phyloP scores from a whole-genome alignment of 2,888 invertebrate species.

The Cybosia mesomella region DNA sequence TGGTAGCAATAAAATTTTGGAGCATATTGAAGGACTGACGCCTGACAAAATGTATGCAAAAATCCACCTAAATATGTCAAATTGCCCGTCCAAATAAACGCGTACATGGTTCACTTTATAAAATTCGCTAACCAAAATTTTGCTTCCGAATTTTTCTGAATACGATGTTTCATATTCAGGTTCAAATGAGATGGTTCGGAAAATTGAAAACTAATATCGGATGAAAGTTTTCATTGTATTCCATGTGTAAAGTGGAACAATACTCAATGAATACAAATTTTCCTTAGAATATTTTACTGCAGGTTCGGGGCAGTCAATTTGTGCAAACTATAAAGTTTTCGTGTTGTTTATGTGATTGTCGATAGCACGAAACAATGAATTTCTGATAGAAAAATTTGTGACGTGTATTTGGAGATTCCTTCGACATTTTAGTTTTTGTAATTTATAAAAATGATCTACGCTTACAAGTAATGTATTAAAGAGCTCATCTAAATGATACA shows the following conservation, averaged over 20 bases:
- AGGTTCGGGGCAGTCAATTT: conserved; percentile 21
- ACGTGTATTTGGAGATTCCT: not conserved
- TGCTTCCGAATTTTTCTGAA: conserved; percentile 15
- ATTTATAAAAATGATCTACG: no score
- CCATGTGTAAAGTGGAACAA: conserved; percentile 50
- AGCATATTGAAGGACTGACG: not conserved
- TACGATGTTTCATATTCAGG: conserved; percentile 46
- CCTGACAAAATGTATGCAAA: conserved; percentile 1
- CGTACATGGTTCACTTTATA: not conserved
- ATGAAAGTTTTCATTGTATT: conserved; percentile 65
- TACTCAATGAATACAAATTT: conserved; percentile 55
- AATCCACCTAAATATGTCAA: conserved; percentile 11
- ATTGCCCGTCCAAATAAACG: not conserved
- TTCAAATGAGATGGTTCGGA: conserved; percentile 51
- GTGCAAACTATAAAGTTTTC: conserved; percentile 15
- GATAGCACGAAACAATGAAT: not conserved
- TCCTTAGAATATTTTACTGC: conserved; percentile 31
- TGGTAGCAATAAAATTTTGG: not conserved
- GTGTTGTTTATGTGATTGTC: conserved; percentile 2
- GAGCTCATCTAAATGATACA: no score
- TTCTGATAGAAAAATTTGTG: not conserved
- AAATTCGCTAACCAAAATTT: conserved; percentile 13
- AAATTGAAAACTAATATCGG: conserved; percentile 71
- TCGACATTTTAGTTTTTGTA: not conserved
- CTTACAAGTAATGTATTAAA: no score